Evolutionary conservation across 2,113 vertebrate genomes (phyloP).

Genomic region (Pyxicephalus adspersus): DNA sequence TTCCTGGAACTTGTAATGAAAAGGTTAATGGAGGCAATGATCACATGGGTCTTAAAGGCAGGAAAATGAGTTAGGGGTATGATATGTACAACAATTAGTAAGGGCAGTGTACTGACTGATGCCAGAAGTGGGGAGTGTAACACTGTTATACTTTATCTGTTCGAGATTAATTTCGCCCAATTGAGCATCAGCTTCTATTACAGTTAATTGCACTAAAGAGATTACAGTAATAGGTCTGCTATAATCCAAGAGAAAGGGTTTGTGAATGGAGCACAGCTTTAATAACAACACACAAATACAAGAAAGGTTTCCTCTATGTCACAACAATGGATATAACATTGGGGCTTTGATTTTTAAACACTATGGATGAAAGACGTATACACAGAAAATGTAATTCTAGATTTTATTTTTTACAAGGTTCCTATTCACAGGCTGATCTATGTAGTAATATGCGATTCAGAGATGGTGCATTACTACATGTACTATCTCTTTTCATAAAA

Average conservation of each 20-base stretch:
- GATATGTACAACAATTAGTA: not conserved
- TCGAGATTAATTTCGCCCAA: conserved; percentile 1
- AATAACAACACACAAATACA: not conserved
- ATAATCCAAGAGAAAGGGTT: not conserved
- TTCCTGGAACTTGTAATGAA: not conserved
- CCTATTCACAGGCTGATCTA: too few relatives aligned
- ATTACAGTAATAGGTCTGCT: conserved; percentile 17
- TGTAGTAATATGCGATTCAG: too few relatives aligned
- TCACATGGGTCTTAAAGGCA: not conserved
- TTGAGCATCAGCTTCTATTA: conserved; percentile 5
- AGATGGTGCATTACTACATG: too few relatives aligned
- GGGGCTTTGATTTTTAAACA: too few relatives aligned
- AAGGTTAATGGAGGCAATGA: conserved; percentile 1
- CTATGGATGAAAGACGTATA: too few relatives aligned
- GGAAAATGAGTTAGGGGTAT: not conserved
- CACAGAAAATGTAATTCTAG: too few relatives aligned
- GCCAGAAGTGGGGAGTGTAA: not conserved
- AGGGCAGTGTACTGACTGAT: not conserved
- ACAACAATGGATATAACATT: too few relatives aligned
- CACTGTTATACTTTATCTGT: conserved; percentile 1
- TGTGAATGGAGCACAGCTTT: not conserved
- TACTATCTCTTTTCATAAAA: too few relatives aligned
- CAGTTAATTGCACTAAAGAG: conserved; percentile 22
- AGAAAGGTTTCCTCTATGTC: too few relatives aligned
- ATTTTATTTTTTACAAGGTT: too few relatives aligned